Percentiles rank a stretch among this genome's conserved stretches.
Evolutionary conservation across 2,113 vertebrate species (phyloP).

Genomic region (Amphiprion percula): DNA sequence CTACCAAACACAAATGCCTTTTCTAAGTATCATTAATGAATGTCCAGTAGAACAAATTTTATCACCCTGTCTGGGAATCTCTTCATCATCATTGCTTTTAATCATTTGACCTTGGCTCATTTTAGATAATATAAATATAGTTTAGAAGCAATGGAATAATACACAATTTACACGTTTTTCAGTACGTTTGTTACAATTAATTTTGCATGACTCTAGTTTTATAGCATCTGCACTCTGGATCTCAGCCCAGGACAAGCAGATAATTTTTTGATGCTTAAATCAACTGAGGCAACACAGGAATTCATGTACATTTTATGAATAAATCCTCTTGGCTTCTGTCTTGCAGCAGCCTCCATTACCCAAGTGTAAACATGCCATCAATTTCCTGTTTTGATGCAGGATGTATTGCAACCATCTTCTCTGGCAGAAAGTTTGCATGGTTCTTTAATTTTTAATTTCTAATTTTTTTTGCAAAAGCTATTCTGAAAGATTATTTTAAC

Average conservation of each 20-base stretch:
- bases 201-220: slow-evolving; percentile 41
- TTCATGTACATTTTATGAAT: slow-evolving; percentile 20
- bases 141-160: neutral
- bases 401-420: neutral
- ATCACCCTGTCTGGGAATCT: neutral
- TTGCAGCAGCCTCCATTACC: neutral
- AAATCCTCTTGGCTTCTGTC: slow-evolving; percentile 3
- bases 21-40: slow-evolving; percentile 1
- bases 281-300: slow-evolving; percentile 14
- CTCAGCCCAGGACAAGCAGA: slow-evolving; percentile 21
- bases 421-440: neutral
- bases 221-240: slow-evolving; percentile 23
- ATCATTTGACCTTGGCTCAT: slow-evolving; percentile 1
- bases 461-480: neutral
- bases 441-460: neutral
- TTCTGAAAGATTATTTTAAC: too few species aligned
- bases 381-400: slow-evolving; percentile 22
- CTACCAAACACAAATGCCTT: slow-evolving; percentile 14
- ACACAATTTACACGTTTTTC: slow-evolving; percentile 7
- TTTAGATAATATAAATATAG: slow-evolving; percentile 7
- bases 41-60: neutral
- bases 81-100: slow-evolving; percentile 2
- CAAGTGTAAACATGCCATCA: slow-evolving; percentile 13
- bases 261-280: slow-evolving; percentile 40
- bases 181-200: slow-evolving; percentile 29